Conservation (phyloP, 1,140 invertebrate species). For the Brachionus asplanchnoidis region DNA sequence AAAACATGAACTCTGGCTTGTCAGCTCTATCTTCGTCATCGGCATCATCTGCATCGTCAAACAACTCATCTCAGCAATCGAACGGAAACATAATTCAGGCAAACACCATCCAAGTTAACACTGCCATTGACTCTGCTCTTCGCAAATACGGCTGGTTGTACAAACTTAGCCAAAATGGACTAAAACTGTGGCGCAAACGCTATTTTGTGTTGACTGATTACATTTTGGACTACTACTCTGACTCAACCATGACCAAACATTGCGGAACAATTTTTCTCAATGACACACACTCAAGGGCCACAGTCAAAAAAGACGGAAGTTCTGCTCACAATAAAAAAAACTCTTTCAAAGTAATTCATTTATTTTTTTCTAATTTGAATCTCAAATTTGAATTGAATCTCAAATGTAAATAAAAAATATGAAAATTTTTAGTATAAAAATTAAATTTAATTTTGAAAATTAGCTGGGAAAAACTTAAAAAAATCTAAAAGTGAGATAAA, state of each 20-base stretch:
- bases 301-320: constrained; percentile 34
- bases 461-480: too few species aligned
- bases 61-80: neutral
- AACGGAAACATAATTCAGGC: constrained; percentile 2
- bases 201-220: constrained; percentile 39
- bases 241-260: constrained; percentile 34
- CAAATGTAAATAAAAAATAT: too few species aligned
- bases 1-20: neutral
- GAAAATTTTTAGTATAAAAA: too few species aligned
- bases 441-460: too few species aligned
- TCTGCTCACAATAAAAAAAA: constrained; percentile 18
- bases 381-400: too few species aligned
- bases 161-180: constrained; percentile 29
- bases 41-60: neutral
- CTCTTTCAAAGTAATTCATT: neutral
- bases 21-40: neutral
- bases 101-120: neutral
- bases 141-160: constrained; percentile 33
- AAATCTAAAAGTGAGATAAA: too few species aligned
- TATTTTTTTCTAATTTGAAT: neutral
- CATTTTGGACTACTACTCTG: constrained; percentile 36
- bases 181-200: constrained; percentile 33
- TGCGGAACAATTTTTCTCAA: constrained; percentile 39
- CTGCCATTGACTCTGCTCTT: constrained; percentile 35
- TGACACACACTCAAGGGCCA: constrained; percentile 31